These are phyloP conservation scores for Chymomyza amoena DNA, from an alignment of 2,888 invertebrate genomes.

Conservation along the genomic window DNA sequence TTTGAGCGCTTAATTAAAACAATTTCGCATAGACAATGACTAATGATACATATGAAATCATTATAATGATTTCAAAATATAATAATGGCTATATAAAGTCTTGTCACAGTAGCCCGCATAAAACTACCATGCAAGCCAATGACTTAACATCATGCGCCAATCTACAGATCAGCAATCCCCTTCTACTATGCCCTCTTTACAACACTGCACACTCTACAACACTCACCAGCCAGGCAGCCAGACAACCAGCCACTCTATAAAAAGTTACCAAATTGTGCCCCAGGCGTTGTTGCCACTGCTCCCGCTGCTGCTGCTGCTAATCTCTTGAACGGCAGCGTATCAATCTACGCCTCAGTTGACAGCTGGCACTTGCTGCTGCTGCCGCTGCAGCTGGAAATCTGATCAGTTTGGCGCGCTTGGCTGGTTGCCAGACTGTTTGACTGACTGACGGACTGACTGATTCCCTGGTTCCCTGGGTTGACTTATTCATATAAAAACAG, in stretches of 20 bases:
- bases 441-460: not conserved
- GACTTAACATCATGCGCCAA: slow-evolving; percentile 10
- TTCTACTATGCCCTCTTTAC: not conserved
- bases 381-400: slow-evolving; percentile 41
- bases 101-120: slow-evolving; percentile 19
- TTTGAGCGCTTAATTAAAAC: not conserved
- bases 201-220: not conserved
- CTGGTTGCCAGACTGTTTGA: slow-evolving; percentile 9
- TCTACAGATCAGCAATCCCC: not conserved
- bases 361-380: slow-evolving; percentile 46
- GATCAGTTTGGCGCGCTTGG: slow-evolving; percentile 48
- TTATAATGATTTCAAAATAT: slow-evolving; percentile 58
- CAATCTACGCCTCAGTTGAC: slow-evolving; percentile 48
- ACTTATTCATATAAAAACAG: slow-evolving; percentile 42
- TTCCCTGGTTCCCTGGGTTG: slow-evolving; percentile 31
- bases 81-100: slow-evolving; percentile 36
- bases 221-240: no score
- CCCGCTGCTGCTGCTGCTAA: slow-evolving; percentile 19
- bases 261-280: slow-evolving; percentile 25
- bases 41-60: slow-evolving; percentile 53
- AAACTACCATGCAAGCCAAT: slow-evolving; percentile 33
- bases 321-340: slow-evolving; percentile 42
- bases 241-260: not conserved
- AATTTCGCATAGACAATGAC: slow-evolving; percentile 54
- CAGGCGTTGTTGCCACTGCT: not conserved